Evolutionary conservation across 2,888 invertebrate genomes (phyloP).

Genomic region (Mesorhabditis belari): DNA sequence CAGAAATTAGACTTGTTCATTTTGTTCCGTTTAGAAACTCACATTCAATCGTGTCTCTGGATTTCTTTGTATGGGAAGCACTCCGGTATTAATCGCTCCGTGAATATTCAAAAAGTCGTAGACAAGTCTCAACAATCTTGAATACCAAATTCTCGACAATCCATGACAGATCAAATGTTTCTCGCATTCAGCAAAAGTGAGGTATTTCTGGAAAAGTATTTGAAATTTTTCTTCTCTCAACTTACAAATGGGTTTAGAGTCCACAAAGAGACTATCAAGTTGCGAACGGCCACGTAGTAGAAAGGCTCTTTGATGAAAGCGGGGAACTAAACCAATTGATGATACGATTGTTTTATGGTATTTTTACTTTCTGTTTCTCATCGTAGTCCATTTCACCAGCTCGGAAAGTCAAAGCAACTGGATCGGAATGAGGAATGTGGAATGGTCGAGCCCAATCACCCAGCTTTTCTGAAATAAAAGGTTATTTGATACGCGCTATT

Average conservation of each 20-base stretch:
- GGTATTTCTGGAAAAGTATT: constrained; percentile 26
- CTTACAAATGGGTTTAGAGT: constrained; percentile 53
- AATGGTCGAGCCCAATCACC: constrained; percentile 31
- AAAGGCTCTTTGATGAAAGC: constrained; percentile 33
- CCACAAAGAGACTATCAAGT: constrained; percentile 56
- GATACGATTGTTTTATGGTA: not conserved
- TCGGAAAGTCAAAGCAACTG: constrained; percentile 44
- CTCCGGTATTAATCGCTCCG: constrained; percentile 36
- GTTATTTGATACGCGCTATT: too few species aligned
- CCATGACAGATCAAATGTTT: constrained; percentile 35
- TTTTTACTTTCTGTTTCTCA: constrained; percentile 16
- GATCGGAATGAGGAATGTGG: constrained; percentile 30
- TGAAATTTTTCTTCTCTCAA: not conserved
- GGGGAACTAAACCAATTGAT: constrained; percentile 46
- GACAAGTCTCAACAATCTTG: constrained; percentile 19
- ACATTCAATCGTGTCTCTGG: not conserved
- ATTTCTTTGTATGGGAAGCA: constrained; percentile 18
- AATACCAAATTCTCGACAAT: constrained; percentile 34
- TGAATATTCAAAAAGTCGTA: constrained; percentile 26
- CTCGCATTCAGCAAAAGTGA: constrained; percentile 18
- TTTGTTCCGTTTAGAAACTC: not conserved
- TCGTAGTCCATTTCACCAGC: constrained; percentile 55
- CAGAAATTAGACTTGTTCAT: not conserved
- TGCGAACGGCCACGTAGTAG: constrained; percentile 55
- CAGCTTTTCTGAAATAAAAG: constrained; percentile 1